Conservation (phyloP, 1,140 invertebrate species). For the Macrostomum lignano region DNA sequence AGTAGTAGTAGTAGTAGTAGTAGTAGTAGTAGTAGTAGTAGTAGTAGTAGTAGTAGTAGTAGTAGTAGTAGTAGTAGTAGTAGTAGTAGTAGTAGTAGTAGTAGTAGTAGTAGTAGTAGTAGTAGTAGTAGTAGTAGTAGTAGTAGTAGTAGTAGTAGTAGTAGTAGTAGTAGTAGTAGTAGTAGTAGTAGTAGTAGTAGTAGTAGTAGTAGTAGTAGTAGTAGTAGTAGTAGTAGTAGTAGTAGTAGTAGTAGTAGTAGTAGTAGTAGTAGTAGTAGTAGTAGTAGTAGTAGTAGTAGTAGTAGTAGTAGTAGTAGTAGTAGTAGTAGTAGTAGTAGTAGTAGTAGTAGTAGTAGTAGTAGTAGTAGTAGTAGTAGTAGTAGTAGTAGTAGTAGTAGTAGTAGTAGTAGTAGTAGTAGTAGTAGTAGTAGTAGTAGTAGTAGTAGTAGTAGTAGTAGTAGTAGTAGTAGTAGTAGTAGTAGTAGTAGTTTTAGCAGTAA, state of each 20-base stretch:
- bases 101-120: slow-evolving; percentile 2
- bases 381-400: slow-evolving; percentile 2
- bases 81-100: slow-evolving; percentile 2
- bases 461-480: slow-evolving; percentile 2
- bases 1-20: slow-evolving; percentile 2
- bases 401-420: slow-evolving; percentile 2
- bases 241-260: slow-evolving; percentile 2
- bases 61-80: slow-evolving; percentile 2
- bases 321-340: slow-evolving; percentile 2
- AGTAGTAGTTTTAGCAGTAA: too few relatives aligned
- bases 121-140: slow-evolving; percentile 2
- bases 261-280: slow-evolving; percentile 2
- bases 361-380: slow-evolving; percentile 2
- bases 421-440: slow-evolving; percentile 2
- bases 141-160: slow-evolving; percentile 2
- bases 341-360: slow-evolving; percentile 2
- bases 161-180: slow-evolving; percentile 2
- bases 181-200: slow-evolving; percentile 2
- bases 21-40: slow-evolving; percentile 2
- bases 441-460: slow-evolving; percentile 2
- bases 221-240: slow-evolving; percentile 2
- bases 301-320: slow-evolving; percentile 2
- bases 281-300: slow-evolving; percentile 2
- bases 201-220: slow-evolving; percentile 2
- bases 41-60: slow-evolving; percentile 2